These are phyloP conservation scores for Oenanthe melanoleuca DNA, from an alignment of 2,113 vertebrate genomes.

Conservation along the genomic window DNA sequence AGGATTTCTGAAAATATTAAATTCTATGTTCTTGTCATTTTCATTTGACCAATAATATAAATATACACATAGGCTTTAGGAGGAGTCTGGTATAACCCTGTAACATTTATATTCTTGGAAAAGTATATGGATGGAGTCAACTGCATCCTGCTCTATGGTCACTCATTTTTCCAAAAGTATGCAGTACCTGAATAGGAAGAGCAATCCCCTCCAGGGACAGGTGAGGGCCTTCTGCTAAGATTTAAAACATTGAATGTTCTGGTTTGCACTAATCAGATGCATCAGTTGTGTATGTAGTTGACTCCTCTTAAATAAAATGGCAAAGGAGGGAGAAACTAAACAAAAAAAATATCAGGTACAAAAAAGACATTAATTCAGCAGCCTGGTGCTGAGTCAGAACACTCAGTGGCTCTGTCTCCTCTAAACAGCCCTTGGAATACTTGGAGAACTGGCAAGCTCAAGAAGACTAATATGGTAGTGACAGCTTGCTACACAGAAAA, in stretches of 20 bases:
- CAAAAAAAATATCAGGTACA: neutral
- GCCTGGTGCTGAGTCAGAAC: neutral
- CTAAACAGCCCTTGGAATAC: neutral
- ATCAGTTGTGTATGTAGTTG: neutral
- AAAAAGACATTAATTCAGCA: neutral
- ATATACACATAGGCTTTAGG: neutral
- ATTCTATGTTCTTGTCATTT: neutral
- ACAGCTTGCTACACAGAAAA: constrained; percentile 4
- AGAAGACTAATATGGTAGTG: constrained; percentile 40
- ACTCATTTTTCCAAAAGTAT: neutral
- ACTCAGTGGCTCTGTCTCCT: neutral
- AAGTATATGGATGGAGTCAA: neutral
- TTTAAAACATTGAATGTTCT: neutral
- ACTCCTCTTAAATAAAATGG: constrained; percentile 19
- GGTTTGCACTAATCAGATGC: constrained; percentile 8
- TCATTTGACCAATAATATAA: neutral
- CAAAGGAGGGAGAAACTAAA: neutral
- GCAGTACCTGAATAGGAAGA: neutral
- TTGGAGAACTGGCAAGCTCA: neutral
- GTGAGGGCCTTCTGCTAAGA: neutral
- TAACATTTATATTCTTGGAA: neutral
- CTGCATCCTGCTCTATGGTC: neutral
- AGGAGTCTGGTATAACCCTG: neutral
- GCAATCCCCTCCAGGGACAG: neutral
- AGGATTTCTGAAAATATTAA: neutral